These are phyloP conservation scores for Crocodylus rhombifer DNA, from an alignment of 2,797 vertebrate species.

Conservation along the genomic window DNA sequence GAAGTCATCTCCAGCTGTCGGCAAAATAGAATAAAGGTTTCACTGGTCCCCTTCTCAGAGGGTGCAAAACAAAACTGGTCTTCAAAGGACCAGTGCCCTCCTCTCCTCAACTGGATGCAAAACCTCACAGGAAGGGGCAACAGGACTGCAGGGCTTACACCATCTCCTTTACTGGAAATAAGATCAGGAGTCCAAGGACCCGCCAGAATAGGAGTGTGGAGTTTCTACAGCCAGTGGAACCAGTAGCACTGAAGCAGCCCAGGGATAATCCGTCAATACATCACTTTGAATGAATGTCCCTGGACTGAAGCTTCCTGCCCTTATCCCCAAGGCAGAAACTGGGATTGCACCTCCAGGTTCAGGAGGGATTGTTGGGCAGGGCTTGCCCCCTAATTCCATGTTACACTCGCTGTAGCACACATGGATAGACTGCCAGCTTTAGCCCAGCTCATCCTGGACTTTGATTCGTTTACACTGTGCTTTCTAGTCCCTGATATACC, in stretches of 20 bases:
- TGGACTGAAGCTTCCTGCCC: neutral
- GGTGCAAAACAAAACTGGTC: neutral
- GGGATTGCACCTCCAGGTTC: neutral
- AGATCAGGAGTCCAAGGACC: neutral
- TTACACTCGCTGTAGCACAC: neutral
- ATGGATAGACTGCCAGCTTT: neutral
- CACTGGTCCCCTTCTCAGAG: neutral
- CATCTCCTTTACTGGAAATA: neutral
- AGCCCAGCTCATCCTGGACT: neutral
- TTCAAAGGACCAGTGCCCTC: neutral
- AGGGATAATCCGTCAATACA: neutral
- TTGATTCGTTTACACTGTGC: neutral
- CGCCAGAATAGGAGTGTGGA: neutral
- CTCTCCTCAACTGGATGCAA: neutral
- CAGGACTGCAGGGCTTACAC: neutral
- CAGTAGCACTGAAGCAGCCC: neutral
- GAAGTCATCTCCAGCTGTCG: conserved; percentile 85
- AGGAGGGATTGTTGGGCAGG: neutral
- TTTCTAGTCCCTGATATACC: neutral
- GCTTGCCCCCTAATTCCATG: neutral
- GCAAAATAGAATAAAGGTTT: neutral
- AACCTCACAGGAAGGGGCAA: neutral
- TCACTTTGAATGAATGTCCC: neutral
- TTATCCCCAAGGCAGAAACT: neutral
- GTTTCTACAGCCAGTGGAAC: neutral